A percentile compares a stretch with the other conserved stretches of the same genome.
phyloP scores from a whole-genome alignment of 2,797 vertebrate genomes.

The Dermochelys coriacea region DNA sequence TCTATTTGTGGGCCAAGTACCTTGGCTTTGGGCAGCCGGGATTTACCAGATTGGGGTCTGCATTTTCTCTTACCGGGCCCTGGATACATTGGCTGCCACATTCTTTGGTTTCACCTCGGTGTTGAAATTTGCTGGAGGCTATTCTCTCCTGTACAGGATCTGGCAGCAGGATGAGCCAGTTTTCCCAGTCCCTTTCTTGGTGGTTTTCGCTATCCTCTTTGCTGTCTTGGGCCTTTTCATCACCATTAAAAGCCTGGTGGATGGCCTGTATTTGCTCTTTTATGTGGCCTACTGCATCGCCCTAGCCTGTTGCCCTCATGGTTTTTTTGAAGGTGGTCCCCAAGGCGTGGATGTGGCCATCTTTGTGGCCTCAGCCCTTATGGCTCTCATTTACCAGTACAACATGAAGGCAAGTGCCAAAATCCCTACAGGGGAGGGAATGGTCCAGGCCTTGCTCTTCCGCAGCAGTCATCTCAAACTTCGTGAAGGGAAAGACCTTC shows the following conservation, averaged over 20 bases:
- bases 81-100: constrained; percentile 84
- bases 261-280: constrained; percentile 86
- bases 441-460: constrained; percentile 76
- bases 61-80: constrained; percentile 83
- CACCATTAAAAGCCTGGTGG: constrained; percentile 80
- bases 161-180: constrained; percentile 70
- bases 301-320: constrained; percentile 82
- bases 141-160: constrained; percentile 79
- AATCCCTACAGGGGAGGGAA: constrained; percentile 79
- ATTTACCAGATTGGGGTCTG: constrained; percentile 86
- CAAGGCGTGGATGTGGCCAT: constrained; percentile 87
- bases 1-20: constrained; percentile 84
- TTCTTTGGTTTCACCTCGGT: constrained; percentile 87
- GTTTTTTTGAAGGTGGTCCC: constrained; percentile 85
- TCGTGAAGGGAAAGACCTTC: constrained; percentile 78
- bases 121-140: constrained; percentile 86
- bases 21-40: constrained; percentile 91
- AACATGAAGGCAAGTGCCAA: constrained; percentile 73
- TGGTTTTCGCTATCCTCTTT: constrained; percentile 88
- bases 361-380: constrained; percentile 81
- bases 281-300: constrained; percentile 86
- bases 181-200: constrained; percentile 81
- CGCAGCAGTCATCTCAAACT: constrained; percentile 76
- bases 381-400: constrained; percentile 83
- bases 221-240: constrained; percentile 84